Base-by-base conservation (phyloP, 2,797 vertebrate species). In the Sitta carolinensis region DNA sequence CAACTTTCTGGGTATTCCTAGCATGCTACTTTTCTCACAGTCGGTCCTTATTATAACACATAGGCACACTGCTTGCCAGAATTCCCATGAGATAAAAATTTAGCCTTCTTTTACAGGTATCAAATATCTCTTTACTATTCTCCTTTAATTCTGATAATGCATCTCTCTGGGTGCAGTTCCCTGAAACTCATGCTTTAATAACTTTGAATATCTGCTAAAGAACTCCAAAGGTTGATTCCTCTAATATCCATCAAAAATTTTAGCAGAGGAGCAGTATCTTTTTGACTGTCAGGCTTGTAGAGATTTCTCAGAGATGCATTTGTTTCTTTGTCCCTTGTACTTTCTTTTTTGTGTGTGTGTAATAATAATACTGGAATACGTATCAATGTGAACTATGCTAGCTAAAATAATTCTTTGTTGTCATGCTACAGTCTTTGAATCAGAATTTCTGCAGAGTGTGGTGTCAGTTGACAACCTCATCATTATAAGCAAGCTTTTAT, bases 81-180 rank as follows among this genome's bases (percentile, higher is more conserved):
- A 94, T 87, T 90, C 85, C 90, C 32, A 0, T 66, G 68, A 88
- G 87, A 36, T 47, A 81, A 88, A 93, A 75, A 47, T 23, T 73
- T 72, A 62, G 26, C 38, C 32, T 89, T 89, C 84, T 75, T 92
- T 91, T 64, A 61, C 18, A 75, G 17, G 42, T 94, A 54, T 96
- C 86, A 86, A 75, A 77, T 80, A 63, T 58, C 36, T 91, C 74
- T 91, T 96, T 91, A 81, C 88, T 90, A 86, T 81, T 80, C 51
- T 73, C 85, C 66, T 93, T 25, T 84, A 90, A 77, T 93, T 93
- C 51, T 73, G 45, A 50, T 86, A 79, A 69, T 42, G 52, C 54
- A n/a, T 88, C 42, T 85, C 74, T 90, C 58, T 89, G 7, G 43
- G 38, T 84, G 26, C 69, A 79, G 25, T 79, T 91, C 42, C 87